phyloP scores from a whole-genome alignment of 2,888 invertebrate genomes.

The Cheilosia soror region DNA sequence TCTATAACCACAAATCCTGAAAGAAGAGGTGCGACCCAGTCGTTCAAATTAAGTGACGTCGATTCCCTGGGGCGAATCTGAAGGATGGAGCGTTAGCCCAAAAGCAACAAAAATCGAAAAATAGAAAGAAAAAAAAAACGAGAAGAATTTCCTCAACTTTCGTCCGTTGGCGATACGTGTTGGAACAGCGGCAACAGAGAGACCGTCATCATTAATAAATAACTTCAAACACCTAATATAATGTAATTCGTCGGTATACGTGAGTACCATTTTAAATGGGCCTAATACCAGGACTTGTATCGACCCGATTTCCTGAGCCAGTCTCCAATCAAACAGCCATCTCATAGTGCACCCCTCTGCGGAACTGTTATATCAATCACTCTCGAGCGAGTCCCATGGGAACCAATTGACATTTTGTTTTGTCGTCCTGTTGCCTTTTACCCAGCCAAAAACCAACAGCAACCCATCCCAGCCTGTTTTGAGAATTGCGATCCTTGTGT shows the following conservation, averaged over 20 bases:
- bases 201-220: conserved; percentile 68
- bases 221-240: conserved; percentile 62
- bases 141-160: conserved; percentile 6
- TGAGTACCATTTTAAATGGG: conserved; percentile 52
- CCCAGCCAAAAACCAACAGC: conserved; percentile 25
- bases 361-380: conserved; percentile 61
- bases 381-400: conserved; percentile 47
- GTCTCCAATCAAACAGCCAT: conserved; percentile 50
- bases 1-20: conserved; percentile 42
- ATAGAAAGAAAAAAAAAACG: background rate
- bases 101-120: background rate
- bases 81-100: background rate
- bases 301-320: conserved; percentile 46
- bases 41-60: conserved; percentile 49
- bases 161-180: background rate
- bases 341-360: conserved; percentile 6
- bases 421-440: conserved; percentile 43
- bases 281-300: conserved; percentile 22
- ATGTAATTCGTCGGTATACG: conserved; percentile 56
- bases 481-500: background rate
- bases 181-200: conserved; percentile 12
- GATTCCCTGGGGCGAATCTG: conserved; percentile 5
- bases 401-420: conserved; percentile 59
- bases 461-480: background rate
- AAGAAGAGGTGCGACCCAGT: conserved; percentile 41